These are phyloP conservation scores for Phrynocephalus versicolor DNA, from an alignment of 2,113 vertebrate species.

Conservation along the genomic window DNA sequence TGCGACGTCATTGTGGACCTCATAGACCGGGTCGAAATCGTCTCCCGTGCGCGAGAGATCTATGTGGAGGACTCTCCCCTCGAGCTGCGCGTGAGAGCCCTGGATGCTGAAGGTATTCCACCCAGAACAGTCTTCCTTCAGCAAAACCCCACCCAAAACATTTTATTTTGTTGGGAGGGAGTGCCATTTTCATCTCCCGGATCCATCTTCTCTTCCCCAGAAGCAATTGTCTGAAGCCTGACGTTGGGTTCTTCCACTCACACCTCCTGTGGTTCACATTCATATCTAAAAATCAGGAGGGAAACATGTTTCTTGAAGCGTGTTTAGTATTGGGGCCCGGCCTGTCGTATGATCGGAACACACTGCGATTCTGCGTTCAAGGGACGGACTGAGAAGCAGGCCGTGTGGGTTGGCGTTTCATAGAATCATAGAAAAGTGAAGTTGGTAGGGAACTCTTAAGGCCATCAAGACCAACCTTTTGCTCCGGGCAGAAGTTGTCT, in stretches of 20 bases:
- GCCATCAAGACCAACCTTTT: too few species aligned
- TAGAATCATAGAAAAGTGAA: too few species aligned
- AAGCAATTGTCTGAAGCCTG: not conserved
- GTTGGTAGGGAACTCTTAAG: too few species aligned
- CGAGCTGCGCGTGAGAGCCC: constrained; percentile 67
- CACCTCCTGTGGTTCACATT: too few species aligned
- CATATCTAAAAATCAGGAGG: too few species aligned
- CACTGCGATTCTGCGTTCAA: too few species aligned
- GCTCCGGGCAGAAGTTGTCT: too few species aligned
- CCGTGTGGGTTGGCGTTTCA: too few species aligned
- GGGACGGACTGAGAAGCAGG: too few species aligned
- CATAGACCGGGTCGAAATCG: constrained; percentile 66
- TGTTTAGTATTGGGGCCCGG: too few species aligned
- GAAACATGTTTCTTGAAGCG: too few species aligned
- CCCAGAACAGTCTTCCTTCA: constrained; percentile 18
- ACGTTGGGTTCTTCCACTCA: not conserved
- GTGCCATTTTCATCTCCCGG: not conserved
- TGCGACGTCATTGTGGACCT: constrained; percentile 72
- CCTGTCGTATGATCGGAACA: too few species aligned
- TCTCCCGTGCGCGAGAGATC: constrained; percentile 69
- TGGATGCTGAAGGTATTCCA: constrained; percentile 69
- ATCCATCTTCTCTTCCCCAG: not conserved
- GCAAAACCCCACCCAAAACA: constrained; percentile 13
- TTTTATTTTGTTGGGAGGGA: not conserved
- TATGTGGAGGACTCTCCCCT: constrained; percentile 71